A percentile compares a stretch with the other conserved stretches of the same genome.
Evolutionary conservation across 37 sponge, comb jelly and placozoan species (phyloP).

Genomic region (Halichondria panicea): DNA sequence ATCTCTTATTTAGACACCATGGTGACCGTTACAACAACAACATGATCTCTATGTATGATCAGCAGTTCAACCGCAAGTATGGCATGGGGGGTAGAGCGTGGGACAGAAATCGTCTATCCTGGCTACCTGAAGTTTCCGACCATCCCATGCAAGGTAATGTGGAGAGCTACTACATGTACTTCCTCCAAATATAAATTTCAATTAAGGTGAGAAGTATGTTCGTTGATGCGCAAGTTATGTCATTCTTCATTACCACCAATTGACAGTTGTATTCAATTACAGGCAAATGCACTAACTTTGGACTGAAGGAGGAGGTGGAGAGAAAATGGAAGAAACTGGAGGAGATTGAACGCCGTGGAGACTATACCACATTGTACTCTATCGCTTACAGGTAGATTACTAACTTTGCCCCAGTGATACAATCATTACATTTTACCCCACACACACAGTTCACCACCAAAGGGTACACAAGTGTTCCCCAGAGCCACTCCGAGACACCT

Average conservation of each 20-base stretch:
- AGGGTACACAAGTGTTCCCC: background rate
- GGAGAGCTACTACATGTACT: background rate
- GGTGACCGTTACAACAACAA: constrained; percentile 70
- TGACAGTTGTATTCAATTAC: no score
- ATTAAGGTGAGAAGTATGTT: no score
- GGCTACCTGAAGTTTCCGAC: constrained; percentile 87
- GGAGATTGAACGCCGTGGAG: constrained; percentile 42
- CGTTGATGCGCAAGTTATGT: no score
- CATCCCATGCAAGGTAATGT: constrained; percentile 71
- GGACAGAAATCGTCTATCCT: constrained; percentile 81
- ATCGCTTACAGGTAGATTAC: constrained; percentile 37
- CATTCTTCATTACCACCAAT: no score
- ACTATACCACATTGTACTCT: constrained; percentile 36
- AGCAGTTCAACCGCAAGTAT: constrained; percentile 62
- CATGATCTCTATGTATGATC: constrained; percentile 77
- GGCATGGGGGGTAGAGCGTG: constrained; percentile 48
- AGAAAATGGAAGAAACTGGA: constrained; percentile 64
- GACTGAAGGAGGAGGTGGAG: constrained; percentile 50
- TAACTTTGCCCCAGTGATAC: background rate
- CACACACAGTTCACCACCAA: constrained; percentile 1
- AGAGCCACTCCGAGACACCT: constrained; percentile 62
- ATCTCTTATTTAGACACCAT: constrained; percentile 84
- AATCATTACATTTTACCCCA: background rate
- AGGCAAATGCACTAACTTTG: constrained; percentile 63
- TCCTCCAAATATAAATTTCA: no score